Base-by-base conservation (phyloP, 2,113 vertebrate genomes). In the Tachysurus vachellii region DNA sequence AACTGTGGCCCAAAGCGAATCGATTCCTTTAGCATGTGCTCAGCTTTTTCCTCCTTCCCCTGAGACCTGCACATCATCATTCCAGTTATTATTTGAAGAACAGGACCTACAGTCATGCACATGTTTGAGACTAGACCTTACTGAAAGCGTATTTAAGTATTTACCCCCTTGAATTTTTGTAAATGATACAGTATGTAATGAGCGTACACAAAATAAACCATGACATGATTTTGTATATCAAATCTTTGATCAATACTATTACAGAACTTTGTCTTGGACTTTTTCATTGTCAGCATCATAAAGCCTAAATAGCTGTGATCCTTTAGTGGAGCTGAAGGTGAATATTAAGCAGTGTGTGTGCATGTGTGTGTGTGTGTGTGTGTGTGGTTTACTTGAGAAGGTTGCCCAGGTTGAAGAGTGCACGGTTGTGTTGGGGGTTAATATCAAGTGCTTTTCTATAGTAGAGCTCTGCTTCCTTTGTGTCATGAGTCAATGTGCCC, bases 331-430 rank as follows among this genome's bases (percentile, higher is more conserved):
- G 47, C 47, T 50, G 47, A 50, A 50, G 47, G 47, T 50, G 47
- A 50, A 50, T 50, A 50, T 9, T 50, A 50, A 50, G 8, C 47
- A 50, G 47, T 62, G 7, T 79, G 9, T n/a, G 23, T 11, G 14
- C 71, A 31, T 59, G 11, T 86, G 47, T 70, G 36, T 50, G 36
- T 19, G 16, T 36, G 82, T 10, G 70, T 50, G 64, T 80, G 61
- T 70, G 19, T 70, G 21, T 70, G 79, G 56, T 50, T 81, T 94
- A 99, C 98, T 98, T 99, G 36, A 99, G 95, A 53, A 99, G 95
- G 88, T 99, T 99, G 54, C 97, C 98, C 0, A 99, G 96, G 89
- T 99, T 99, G 90, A 99, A 99, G n/a, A 99, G 97, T 1, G 98
- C 98, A 36, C 98, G 92, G 91, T 97, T 98, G 90, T 99, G 98